Evolutionary conservation across 2,797 vertebrate species (phyloP).

Genomic region (Sebastes aleutianus): DNA sequence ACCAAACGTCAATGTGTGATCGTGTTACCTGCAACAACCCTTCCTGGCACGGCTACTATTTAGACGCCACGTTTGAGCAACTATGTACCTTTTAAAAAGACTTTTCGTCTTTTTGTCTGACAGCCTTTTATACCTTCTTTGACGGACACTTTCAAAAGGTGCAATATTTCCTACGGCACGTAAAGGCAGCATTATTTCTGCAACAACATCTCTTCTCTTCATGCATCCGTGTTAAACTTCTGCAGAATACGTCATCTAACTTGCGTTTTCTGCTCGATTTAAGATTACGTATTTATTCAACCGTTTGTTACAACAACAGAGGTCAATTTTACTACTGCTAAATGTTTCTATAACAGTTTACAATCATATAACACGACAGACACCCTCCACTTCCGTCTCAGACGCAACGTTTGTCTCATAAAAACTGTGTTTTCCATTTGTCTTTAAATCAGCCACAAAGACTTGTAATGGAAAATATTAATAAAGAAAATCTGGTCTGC

Average conservation of each 20-base stretch:
- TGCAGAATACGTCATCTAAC: background rate
- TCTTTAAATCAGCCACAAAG: background rate
- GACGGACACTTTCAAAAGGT: too few species aligned
- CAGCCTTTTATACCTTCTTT: background rate
- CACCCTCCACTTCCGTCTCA: slow-evolving; percentile 1
- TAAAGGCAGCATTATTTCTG: slow-evolving; percentile 1
- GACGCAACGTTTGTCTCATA: background rate
- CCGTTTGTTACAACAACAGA: background rate
- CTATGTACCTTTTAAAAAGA: background rate
- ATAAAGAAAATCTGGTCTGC: background rate
- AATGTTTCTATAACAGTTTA: background rate
- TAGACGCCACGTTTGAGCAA: background rate
- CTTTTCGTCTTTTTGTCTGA: background rate
- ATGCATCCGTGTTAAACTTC: background rate
- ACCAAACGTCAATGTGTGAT: background rate
- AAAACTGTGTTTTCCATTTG: background rate
- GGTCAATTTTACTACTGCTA: background rate
- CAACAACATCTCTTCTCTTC: too few species aligned
- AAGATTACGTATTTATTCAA: background rate
- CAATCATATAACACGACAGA: background rate
- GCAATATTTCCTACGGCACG: background rate
- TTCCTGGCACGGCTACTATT: too few species aligned
- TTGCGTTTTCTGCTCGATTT: background rate
- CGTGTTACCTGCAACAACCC: background rate
- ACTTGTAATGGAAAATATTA: background rate